phyloP scores from a whole-genome alignment of 1,140 invertebrate genomes.

The Planococcus citri region DNA sequence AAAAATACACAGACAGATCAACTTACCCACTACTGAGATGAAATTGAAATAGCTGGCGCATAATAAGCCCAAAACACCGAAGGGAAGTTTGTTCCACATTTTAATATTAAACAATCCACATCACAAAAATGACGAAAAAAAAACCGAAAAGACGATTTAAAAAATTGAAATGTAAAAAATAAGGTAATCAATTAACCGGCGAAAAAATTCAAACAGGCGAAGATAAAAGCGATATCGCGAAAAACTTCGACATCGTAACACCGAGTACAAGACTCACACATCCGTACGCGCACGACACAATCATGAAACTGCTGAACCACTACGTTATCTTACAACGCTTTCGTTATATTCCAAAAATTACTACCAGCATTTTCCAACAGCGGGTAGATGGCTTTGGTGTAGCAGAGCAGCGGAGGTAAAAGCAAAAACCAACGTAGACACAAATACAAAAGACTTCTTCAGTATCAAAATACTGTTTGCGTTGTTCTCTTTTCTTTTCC shows the following conservation, averaged over 20 bases:
- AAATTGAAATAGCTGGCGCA: background rate
- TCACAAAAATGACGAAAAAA: background rate
- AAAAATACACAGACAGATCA: background rate
- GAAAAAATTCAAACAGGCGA: background rate
- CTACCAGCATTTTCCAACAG: background rate
- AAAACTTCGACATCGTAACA: background rate
- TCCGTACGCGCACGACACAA: background rate
- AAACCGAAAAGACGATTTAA: background rate
- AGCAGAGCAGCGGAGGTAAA: background rate
- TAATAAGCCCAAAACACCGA: background rate
- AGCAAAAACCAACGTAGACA: background rate
- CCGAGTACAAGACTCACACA: background rate
- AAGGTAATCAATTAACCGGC: background rate
- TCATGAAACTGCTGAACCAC: background rate
- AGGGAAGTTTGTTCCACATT: background rate
- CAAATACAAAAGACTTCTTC: too few relatives aligned
- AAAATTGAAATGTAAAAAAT: background rate
- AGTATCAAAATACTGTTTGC: too few relatives aligned
- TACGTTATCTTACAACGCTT: background rate
- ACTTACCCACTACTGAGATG: background rate
- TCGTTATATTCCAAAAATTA: background rate
- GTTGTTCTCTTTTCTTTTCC: too few relatives aligned
- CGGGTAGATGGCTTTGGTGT: background rate
- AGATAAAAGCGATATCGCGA: background rate
- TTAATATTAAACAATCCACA: background rate